Conservation (phyloP, 2,888 invertebrate species). For the Aleiodes testaceus region DNA sequence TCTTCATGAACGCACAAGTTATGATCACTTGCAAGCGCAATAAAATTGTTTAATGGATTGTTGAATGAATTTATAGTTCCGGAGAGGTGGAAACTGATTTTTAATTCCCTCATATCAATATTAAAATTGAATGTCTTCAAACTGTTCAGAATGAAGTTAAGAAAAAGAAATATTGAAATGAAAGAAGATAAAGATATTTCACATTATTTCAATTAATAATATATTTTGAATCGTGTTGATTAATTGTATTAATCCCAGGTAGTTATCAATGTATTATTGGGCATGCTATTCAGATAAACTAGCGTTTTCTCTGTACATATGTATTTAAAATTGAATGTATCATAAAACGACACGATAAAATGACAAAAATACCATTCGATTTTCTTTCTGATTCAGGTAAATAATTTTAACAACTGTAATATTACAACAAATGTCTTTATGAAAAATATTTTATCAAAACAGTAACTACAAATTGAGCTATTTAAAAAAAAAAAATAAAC, state of each 20-base stretch:
- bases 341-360: slow-evolving; percentile 41
- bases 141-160: neutral
- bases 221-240: slow-evolving; percentile 37
- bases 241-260: slow-evolving; percentile 37
- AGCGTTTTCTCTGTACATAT: slow-evolving; percentile 52
- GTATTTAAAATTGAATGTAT: slow-evolving; percentile 50
- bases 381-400: neutral
- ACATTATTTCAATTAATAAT: slow-evolving; percentile 15
- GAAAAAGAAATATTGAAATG: neutral
- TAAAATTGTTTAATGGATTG: slow-evolving; percentile 45
- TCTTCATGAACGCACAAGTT: slow-evolving; percentile 37
- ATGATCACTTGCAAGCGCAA: slow-evolving; percentile 24
- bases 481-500: slow-evolving; percentile 28
- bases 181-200: neutral
- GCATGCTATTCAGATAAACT: slow-evolving; percentile 38
- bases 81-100: neutral
- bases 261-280: slow-evolving; percentile 37
- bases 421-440: slow-evolving; percentile 29
- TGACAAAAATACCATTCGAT: no score
- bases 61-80: slow-evolving; percentile 34
- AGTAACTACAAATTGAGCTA: slow-evolving; percentile 10
- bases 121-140: slow-evolving; percentile 14
- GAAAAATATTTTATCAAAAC: slow-evolving; percentile 11
- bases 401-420: neutral
- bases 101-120: neutral